Percentiles rank a stretch among this genome's conserved stretches.
Conservation (phyloP, 2,113 vertebrate species). For the Progne subis region DNA sequence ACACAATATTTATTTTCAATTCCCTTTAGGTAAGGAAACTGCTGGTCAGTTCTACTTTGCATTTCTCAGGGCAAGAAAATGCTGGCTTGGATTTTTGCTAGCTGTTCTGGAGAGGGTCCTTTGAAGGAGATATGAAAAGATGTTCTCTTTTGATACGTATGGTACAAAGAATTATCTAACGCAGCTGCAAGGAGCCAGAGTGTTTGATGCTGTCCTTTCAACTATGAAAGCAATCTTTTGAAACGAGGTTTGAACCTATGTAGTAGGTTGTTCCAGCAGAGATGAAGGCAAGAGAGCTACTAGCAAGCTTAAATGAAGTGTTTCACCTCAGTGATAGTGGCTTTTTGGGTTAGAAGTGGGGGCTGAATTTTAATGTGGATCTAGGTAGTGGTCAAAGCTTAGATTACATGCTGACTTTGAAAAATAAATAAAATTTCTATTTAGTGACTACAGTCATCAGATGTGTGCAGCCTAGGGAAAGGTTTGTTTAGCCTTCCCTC, state of each 20-base stretch:
- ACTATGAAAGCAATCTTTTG: not conserved
- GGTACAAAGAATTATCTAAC: constrained; percentile 3
- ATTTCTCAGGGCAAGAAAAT: not conserved
- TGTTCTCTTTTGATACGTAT: not conserved
- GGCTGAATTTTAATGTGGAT: not conserved
- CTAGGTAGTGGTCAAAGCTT: not conserved
- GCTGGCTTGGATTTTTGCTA: not conserved
- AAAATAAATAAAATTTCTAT: not conserved
- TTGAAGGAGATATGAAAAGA: constrained; percentile 29
- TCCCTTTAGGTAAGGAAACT: not conserved
- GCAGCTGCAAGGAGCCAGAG: not conserved
- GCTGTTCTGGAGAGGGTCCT: not conserved
- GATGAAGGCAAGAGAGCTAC: not conserved
- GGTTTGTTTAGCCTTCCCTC: accelerated
- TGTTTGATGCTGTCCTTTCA: constrained; percentile 31
- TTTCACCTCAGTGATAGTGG: not conserved
- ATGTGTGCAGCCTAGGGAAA: not conserved
- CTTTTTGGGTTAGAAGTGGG: not conserved
- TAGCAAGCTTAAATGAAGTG: not conserved
- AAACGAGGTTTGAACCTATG: not conserved
- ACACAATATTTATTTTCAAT: not conserved
- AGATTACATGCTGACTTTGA: not conserved
- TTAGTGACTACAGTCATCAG: not conserved
- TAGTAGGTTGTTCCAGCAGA: not conserved
- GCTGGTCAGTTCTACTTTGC: not conserved